Conservation (phyloP, 2,113 vertebrate genomes). For the Bostrychus sinensis region DNA sequence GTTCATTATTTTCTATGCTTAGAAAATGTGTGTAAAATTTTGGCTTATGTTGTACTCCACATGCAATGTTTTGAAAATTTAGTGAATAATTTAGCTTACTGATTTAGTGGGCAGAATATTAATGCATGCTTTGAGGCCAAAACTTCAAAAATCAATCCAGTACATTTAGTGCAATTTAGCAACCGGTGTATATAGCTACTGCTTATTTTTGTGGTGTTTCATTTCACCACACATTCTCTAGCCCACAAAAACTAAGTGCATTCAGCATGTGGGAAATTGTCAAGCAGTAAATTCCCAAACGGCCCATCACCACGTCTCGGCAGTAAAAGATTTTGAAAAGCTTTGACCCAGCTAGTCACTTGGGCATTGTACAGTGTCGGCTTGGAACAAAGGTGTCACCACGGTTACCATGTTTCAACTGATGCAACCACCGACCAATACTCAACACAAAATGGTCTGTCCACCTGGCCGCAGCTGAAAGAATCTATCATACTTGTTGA, state of each 20-base stretch:
- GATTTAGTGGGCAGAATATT: neutral
- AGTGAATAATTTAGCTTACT: no score
- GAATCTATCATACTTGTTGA: neutral
- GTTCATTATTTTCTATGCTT: no score
- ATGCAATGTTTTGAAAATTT: no score
- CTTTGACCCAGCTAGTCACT: constrained; percentile 23
- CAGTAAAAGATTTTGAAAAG: constrained; percentile 34
- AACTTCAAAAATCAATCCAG: neutral
- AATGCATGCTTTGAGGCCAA: neutral
- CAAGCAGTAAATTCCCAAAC: constrained; percentile 8
- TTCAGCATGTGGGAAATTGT: constrained; percentile 13
- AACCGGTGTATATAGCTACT: neutral
- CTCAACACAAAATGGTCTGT: neutral
- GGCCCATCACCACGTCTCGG: constrained; percentile 4
- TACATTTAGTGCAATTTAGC: neutral
- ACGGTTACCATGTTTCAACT: constrained; percentile 26
- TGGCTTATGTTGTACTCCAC: neutral
- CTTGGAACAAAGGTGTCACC: constrained; percentile 50
- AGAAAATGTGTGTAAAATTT: no score
- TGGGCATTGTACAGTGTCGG: neutral
- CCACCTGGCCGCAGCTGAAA: neutral
- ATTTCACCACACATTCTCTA: neutral
- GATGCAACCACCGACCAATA: constrained; percentile 4
- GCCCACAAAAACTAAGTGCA: neutral
- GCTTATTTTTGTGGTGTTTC: constrained; percentile 5